Percentiles rank a stretch among this genome's conserved stretches.
Evolutionary conservation across 37 sponge, comb jelly and placozoan genomes (phyloP).

Genomic region (Eunapius fragilis): DNA sequence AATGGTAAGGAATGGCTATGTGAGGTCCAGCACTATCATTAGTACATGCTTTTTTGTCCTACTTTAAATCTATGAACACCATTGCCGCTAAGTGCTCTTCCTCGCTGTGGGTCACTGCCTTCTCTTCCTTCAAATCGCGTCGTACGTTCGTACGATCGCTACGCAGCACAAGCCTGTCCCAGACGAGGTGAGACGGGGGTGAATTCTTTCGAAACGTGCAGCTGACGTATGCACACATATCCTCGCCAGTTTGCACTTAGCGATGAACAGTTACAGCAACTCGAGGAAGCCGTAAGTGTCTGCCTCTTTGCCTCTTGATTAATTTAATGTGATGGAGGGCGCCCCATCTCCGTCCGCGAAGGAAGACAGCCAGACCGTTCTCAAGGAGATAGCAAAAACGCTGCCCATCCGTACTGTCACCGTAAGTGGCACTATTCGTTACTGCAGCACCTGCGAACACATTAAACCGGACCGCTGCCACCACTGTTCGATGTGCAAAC

Average conservation of each 20-base stretch:
- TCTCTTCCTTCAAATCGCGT: conserved; percentile 41
- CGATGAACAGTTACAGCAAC: conserved; percentile 39
- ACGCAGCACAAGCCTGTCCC: conserved; percentile 61
- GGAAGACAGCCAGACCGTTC: conserved; percentile 32
- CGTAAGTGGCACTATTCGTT: conserved; percentile 69
- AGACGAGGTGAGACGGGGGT: conserved; percentile 15
- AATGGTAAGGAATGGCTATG: background rate
- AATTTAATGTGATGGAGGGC: no score
- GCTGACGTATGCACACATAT: background rate
- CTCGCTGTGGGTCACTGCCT: conserved; percentile 50
- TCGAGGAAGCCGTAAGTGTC: conserved; percentile 53
- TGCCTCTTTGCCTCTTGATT: background rate
- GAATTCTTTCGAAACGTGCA: background rate
- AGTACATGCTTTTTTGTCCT: no score
- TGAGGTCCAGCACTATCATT: no score
- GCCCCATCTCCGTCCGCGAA: no score
- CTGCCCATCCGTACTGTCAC: conserved; percentile 62
- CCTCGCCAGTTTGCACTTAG: conserved; percentile 45
- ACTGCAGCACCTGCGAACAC: conserved; percentile 72
- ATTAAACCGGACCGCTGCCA: conserved; percentile 95
- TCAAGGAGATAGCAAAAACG: conserved; percentile 24
- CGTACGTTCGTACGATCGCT: conserved; percentile 65
- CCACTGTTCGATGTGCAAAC: conserved; percentile 87
- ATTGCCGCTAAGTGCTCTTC: conserved; percentile 29
- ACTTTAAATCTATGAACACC: background rate